A percentile compares a stretch with the other conserved stretches of the same genome.
Conservation (phyloP, 2,113 vertebrate species). For the Phylloscopus trochilus region DNA sequence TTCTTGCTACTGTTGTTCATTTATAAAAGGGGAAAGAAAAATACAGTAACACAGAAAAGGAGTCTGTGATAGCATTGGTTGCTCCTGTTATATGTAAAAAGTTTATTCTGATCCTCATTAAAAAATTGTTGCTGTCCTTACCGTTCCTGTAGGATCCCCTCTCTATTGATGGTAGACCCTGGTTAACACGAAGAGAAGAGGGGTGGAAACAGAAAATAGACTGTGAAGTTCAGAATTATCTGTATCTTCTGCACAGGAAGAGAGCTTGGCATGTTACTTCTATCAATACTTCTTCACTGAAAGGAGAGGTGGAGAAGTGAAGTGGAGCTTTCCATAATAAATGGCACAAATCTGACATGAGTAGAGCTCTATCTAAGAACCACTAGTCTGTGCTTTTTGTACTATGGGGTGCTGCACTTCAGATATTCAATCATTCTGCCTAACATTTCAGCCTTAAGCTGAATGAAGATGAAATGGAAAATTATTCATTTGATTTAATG, state of each 20-base stretch:
- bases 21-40: neutral
- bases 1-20: neutral
- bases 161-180: neutral
- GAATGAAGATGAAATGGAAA: neutral
- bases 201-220: neutral
- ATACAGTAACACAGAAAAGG: neutral
- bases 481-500: neutral
- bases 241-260: neutral
- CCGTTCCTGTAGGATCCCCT: neutral
- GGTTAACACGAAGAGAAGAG: neutral
- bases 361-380: neutral
- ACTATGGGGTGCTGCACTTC: neutral
- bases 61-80: neutral
- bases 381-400: neutral
- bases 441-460: neutral
- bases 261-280: neutral
- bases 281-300: neutral
- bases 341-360: neutral
- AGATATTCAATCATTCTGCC: neutral
- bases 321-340: neutral
- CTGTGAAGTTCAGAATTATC: neutral
- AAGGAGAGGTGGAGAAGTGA: neutral
- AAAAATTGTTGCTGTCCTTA: neutral
- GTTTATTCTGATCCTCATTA: neutral
- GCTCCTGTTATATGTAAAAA: neutral